Percentiles rank a stretch among this genome's conserved stretches.
Evolutionary conservation across 2,888 invertebrate genomes (phyloP).

Genomic region (Eretmocerus hayati): DNA sequence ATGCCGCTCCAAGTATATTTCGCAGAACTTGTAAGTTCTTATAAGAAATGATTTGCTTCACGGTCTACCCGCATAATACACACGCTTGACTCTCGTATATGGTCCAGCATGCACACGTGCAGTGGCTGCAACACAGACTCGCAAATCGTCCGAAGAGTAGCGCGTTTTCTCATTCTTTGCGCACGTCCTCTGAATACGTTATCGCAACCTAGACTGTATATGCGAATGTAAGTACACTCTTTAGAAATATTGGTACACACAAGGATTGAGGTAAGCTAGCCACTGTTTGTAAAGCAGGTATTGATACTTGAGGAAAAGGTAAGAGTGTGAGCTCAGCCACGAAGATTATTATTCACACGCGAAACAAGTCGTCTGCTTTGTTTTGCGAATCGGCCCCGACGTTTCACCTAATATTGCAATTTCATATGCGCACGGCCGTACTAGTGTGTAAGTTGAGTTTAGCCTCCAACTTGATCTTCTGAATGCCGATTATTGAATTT

Average conservation of each 20-base stretch:
- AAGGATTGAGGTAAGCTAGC: no score
- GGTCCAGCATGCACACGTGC: background rate
- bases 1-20: constrained; percentile 21
- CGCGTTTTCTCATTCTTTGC: constrained; percentile 16
- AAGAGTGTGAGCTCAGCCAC: background rate
- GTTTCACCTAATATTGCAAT: constrained; percentile 7
- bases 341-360: no score
- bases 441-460: background rate
- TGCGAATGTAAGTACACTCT: no score
- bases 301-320: background rate
- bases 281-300: constrained; percentile 33
- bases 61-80: no score
- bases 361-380: constrained; percentile 4
- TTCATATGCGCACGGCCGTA: background rate
- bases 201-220: no score
- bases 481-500: background rate
- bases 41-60: constrained; percentile 19
- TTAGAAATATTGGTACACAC: no score
- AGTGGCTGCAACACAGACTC: background rate
- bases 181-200: constrained; percentile 30
- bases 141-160: constrained; percentile 3
- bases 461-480: background rate
- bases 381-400: background rate
- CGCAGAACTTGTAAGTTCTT: constrained; percentile 22
- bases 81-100: background rate